Evolutionary conservation across 2,888 invertebrate species (phyloP).

Genomic region (Enchytraeus crypticus): DNA sequence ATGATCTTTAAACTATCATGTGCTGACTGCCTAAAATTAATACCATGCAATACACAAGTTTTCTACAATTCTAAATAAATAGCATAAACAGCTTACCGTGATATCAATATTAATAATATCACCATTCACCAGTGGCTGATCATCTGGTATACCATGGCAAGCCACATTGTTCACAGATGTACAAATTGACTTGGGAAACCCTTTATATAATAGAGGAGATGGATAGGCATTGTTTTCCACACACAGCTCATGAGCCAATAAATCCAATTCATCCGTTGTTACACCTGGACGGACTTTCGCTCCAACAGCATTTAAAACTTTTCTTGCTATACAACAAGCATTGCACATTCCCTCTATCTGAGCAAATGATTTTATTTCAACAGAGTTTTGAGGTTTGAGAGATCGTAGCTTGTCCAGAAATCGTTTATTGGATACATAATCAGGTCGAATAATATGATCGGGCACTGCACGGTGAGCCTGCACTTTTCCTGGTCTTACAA

Average conservation of each 20-base stretch:
- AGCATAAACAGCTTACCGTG: conserved; percentile 25
- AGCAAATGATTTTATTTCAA: conserved; percentile 19
- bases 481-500: conserved; percentile 8
- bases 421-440: not conserved
- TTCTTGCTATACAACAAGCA: conserved; percentile 69
- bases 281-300: conserved; percentile 61
- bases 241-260: conserved; percentile 55
- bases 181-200: conserved; percentile 96
- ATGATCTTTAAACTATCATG: no score
- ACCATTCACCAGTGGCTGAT: conserved; percentile 77
- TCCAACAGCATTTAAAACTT: conserved; percentile 71
- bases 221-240: conserved; percentile 82
- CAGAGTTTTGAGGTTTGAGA: not conserved
- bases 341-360: conserved; percentile 61
- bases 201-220: conserved; percentile 92
- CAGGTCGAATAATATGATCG: not conserved
- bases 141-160: conserved; percentile 87
- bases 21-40: no score
- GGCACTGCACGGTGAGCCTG: not conserved
- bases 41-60: no score
- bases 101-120: conserved; percentile 75
- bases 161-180: conserved; percentile 62
- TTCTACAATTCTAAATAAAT: no score
- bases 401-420: not conserved
- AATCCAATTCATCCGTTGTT: conserved; percentile 93